Evolutionary conservation across 2,888 invertebrate species (phyloP), one percentile per base, ranked within the genome.

Genomic region (Sinopyrophorus schimmeli): DNA sequence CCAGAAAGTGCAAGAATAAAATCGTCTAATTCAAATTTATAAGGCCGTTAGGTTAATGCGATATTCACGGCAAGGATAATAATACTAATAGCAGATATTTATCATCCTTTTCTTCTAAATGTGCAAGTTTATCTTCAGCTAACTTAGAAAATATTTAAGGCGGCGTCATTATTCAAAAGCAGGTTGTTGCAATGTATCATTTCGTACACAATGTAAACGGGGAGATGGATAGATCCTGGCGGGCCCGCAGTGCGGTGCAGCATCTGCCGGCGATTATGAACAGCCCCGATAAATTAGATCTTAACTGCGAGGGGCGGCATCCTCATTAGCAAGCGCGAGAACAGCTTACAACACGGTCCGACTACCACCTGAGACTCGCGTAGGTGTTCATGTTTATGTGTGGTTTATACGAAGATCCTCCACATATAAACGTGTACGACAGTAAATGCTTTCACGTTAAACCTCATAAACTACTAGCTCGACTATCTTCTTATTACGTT

Each of bases 161-260:
- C 55, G 55, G 59, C 57, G 62, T 61, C 55, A 62, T 63, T 64
- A 65, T 65, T 65, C 64, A 61, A 53, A 54, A 64, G 61, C 64
- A 63, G 63, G 62, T 63, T 64, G 65, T 59, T 53, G 61, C 62
- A 54, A 66, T 66, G 63, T 58, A 66, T 66, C 66, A 64, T 65
- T 41, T 37, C 31, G 18, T 46, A 42, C 50, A 42, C 52, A 54
- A 54, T 54, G 51, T 41, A 39, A 47, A 41, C 48, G 48, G 16
- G 32, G 47, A 52, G 52, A 54, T 41, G 54, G 54, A 52, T 54
- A 30, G 47, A 40, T 28, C 38, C 47, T 47, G 42, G 47, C 35
- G 54, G 50, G 42, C 27, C 42, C 51, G 47, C 51, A 44, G 16
- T 44, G 52, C 40, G 52, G 54, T 41, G 52, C 47, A 47, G 52